Percentiles rank a stretch among this genome's conserved stretches.
phyloP scores from a whole-genome alignment of 2,797 vertebrate species.

The Chelon labrosus region DNA sequence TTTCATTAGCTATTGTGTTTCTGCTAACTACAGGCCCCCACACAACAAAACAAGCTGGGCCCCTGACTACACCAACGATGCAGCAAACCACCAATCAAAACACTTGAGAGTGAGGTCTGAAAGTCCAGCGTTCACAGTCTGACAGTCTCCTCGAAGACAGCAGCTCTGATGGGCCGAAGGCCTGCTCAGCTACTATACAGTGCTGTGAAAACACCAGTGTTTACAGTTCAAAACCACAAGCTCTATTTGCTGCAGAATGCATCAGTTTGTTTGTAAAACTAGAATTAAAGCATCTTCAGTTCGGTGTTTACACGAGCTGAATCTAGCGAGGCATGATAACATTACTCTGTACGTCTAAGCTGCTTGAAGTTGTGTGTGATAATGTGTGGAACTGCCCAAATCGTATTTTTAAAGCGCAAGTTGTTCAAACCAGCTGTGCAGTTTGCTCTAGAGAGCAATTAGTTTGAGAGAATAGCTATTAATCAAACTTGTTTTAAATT shows the following conservation, averaged over 20 bases:
- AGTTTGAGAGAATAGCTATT: conserved; percentile 4
- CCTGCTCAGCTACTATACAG: conserved; percentile 37
- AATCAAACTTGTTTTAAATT: conserved; percentile 19
- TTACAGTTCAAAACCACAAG: conserved; percentile 44
- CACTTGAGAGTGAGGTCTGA: conserved; percentile 41
- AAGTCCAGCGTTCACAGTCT: conserved; percentile 64
- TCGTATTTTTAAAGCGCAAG: neutral
- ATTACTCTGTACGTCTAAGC: neutral
- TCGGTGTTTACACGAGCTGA: neutral
- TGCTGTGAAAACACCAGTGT: conserved; percentile 47
- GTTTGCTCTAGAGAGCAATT: conserved; percentile 13
- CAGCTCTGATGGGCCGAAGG: conserved; percentile 68
- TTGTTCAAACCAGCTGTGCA: neutral
- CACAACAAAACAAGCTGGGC: conserved; percentile 38
- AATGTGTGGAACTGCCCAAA: neutral
- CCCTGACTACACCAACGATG: conserved; percentile 62
- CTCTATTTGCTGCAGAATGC: conserved; percentile 27
- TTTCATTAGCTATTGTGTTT: neutral
- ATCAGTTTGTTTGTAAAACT: conserved; percentile 12
- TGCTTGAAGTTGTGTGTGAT: neutral
- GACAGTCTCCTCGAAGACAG: conserved; percentile 59
- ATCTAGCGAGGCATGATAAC: neutral
- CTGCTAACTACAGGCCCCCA: conserved; percentile 14
- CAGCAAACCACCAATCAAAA: conserved; percentile 40
- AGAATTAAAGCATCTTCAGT: neutral